phyloP scores from a whole-genome alignment of 2,797 vertebrate genomes.

The Gymnothorax javanicus region DNA sequence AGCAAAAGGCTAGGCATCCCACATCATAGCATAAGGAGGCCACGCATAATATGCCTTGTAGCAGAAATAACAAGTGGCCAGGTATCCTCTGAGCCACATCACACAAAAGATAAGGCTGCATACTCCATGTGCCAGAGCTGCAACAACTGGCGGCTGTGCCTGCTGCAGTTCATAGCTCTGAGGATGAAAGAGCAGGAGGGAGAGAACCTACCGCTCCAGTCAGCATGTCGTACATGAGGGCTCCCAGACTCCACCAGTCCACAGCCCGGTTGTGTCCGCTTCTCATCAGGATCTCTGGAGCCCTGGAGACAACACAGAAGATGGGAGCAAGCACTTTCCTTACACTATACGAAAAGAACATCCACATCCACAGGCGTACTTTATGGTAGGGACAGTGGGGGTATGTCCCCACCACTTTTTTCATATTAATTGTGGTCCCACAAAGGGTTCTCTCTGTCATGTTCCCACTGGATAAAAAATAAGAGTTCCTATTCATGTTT shows the following conservation, averaged over 20 bases:
- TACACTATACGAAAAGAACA: not conserved
- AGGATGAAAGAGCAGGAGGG: not conserved
- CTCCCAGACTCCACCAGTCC: conserved; percentile 99
- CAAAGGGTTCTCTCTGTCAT: too few species aligned
- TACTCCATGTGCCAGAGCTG: not conserved
- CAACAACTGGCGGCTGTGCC: too few species aligned
- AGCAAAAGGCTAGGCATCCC: too few species aligned
- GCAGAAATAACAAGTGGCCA: too few species aligned
- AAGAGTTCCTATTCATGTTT: too few species aligned
- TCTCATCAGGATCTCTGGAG: conserved; percentile 97
- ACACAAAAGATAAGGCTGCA: not conserved
- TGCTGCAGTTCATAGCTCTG: not conserved
- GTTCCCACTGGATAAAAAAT: too few species aligned
- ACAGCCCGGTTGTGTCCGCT: conserved; percentile 98
- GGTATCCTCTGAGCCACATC: not conserved
- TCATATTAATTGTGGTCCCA: too few species aligned
- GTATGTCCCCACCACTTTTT: too few species aligned
- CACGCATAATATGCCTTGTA: not conserved
- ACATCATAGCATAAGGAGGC: too few species aligned
- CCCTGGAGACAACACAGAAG: conserved; percentile 69
- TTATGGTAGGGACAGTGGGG: too few species aligned
- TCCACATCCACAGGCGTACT: not conserved
- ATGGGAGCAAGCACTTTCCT: too few species aligned
- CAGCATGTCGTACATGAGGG: conserved; percentile 99
- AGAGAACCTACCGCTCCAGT: conserved; percentile 92